Base-by-base conservation (phyloP, 1,140 invertebrate species). In the Coboldia fuscipes region DNA sequence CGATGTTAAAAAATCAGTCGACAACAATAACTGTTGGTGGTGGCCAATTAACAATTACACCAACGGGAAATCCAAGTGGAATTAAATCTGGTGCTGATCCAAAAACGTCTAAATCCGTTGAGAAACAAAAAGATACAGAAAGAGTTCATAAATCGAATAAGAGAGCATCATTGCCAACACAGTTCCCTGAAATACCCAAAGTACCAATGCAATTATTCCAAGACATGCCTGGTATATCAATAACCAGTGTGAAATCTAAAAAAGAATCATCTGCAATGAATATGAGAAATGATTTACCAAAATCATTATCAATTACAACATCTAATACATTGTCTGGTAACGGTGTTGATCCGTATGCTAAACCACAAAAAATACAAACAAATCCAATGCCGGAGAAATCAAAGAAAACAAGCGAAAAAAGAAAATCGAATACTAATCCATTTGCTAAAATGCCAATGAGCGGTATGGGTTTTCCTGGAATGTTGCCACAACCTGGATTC, bases 41-140 rank as follows among this genome's bases (percentile, higher is more conserved):
- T 19, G 30, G 30, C 7, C 30, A 32, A 32, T 32, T 32, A 19
- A 32, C 30, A 9, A 32, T 32, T 20, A 32, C 30, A 20, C 30
- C 30, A 19, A 20, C 30, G 6, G 12, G 12, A 10, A 27, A 27
- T 27, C 24, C 24, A 12, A 20, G n/a, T 19, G 6, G 18, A 31
- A 19, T 12, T 14, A 4, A 20, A 17, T 3, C 14, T 14, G 4
- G 24, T 27, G 3, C 12, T 27, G 24, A 10, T 14, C 4, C 17
- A 32, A 32, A 32, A 20, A 16, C 29, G n/a, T 16, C 3, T 23
- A 12, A 6, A 23, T 23, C 22, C 6, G 6, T 23, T 7, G 6
- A 7, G 22, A 23, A 7, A 12, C 22, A 6, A 23, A 12, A 23
- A 23, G 12, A 12, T 23, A 23, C 6, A 7, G 12, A 6, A 23